Conservation (phyloP, 1,140 invertebrate species). For the Grapholita molesta region DNA sequence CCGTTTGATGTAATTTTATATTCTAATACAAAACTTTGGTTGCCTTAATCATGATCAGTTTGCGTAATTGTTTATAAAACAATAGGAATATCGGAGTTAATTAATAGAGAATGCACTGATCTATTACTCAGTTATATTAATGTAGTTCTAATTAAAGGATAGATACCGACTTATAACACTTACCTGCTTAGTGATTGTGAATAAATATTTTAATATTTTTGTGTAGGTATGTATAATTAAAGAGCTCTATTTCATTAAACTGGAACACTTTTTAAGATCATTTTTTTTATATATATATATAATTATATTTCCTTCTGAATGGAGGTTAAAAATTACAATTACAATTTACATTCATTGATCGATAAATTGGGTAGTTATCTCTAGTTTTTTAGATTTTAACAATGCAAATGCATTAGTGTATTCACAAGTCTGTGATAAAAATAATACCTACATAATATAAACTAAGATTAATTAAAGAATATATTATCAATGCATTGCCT, state of each 20-base stretch:
- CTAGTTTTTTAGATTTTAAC: no score
- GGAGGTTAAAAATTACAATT: no score
- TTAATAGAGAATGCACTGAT: not conserved
- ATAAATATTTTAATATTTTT: not conserved
- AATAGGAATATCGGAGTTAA: not conserved
- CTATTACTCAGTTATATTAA: conserved; percentile 9
- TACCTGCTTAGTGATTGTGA: not conserved
- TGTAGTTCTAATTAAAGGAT: not conserved
- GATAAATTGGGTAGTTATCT: no score
- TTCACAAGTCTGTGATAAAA: no score
- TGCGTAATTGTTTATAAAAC: not conserved
- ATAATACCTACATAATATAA: no score
- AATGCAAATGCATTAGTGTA: no score
- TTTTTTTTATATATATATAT: no score
- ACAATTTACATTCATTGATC: no score
- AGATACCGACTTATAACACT: not conserved
- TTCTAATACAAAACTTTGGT: not conserved
- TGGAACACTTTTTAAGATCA: no score
- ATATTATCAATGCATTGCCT: no score
- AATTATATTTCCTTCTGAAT: no score
- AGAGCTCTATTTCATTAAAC: not conserved
- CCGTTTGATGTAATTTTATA: not conserved
- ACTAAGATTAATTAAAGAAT: no score
- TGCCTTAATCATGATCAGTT: not conserved
- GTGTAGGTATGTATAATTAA: not conserved